Conservation (phyloP, 2,888 invertebrate genomes). For the Mythimna vitellina region DNA sequence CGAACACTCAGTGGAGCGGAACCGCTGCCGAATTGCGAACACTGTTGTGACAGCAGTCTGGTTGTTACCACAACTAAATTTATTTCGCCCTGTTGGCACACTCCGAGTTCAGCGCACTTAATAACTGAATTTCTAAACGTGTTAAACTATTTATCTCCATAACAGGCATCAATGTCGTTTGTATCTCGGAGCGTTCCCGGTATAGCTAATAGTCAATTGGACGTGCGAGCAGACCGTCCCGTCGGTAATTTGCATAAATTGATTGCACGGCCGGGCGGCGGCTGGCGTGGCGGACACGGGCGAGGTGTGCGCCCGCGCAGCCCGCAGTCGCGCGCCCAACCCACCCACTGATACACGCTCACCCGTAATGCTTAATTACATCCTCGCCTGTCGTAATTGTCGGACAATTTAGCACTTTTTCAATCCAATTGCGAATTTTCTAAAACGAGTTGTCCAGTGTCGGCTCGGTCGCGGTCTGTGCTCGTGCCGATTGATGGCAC, state of each 20-base stretch:
- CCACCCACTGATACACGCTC: slow-evolving; percentile 88
- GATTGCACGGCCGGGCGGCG: slow-evolving; percentile 79
- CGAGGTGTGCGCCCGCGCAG: slow-evolving; percentile 75
- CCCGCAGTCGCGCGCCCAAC: slow-evolving; percentile 87
- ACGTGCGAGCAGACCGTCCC: slow-evolving; percentile 79
- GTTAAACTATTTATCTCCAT: slow-evolving; percentile 55
- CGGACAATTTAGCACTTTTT: slow-evolving; percentile 82
- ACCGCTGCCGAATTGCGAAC: slow-evolving; percentile 76
- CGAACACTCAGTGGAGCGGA: slow-evolving; percentile 70
- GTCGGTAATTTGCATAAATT: slow-evolving; percentile 89
- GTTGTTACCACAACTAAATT: slow-evolving; percentile 53
- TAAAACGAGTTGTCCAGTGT: slow-evolving; percentile 71
- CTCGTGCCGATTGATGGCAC: slow-evolving; percentile 70
- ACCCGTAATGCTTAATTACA: slow-evolving; percentile 86
- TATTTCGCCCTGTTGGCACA: slow-evolving; percentile 56
- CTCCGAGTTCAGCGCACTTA: slow-evolving; percentile 33
- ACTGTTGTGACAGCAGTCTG: slow-evolving; percentile 74
- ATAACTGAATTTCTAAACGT: slow-evolving; percentile 48
- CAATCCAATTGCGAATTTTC: slow-evolving; percentile 77
- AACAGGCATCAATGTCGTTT: slow-evolving; percentile 60
- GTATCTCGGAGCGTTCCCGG: slow-evolving; percentile 66
- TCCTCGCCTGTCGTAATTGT: slow-evolving; percentile 83
- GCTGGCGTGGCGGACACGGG: slow-evolving; percentile 74
- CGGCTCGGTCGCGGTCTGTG: slow-evolving; percentile 68
- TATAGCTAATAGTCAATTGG: slow-evolving; percentile 77